Evolutionary conservation across 2,113 vertebrate species (phyloP).

Genomic region (Acanthisitta chloris): DNA sequence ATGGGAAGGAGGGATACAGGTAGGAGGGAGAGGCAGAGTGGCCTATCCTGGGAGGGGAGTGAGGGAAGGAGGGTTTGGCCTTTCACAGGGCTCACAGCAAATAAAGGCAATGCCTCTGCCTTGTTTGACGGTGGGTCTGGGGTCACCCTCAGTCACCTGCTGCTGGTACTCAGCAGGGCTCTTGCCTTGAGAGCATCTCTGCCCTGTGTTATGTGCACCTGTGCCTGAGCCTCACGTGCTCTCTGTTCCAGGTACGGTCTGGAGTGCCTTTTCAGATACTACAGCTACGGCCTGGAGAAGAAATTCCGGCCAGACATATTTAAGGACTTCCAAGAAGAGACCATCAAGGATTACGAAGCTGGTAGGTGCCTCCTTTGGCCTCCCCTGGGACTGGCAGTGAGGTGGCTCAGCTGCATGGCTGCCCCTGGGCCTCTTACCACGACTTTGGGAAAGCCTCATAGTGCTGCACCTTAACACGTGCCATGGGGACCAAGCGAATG

Average conservation of each 20-base stretch:
- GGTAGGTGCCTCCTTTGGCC: slow-evolving; percentile 69
- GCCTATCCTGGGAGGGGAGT: neutral
- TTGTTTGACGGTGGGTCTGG: neutral
- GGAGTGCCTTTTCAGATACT: slow-evolving; percentile 99
- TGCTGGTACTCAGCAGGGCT: neutral
- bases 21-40: slow-evolving; percentile 26
- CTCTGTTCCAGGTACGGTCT: slow-evolving; percentile 87
- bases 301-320: slow-evolving; percentile 97
- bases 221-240: neutral
- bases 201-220: accelerated
- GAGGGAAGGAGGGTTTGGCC: neutral
- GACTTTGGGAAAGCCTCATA: accelerated
- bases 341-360: slow-evolving; percentile 93
- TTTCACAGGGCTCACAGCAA: neutral
- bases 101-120: neutral
- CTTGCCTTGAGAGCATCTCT: neutral
- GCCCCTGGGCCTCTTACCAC: neutral
- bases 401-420: neutral
- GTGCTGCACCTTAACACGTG: accelerated
- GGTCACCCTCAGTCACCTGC: neutral
- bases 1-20: slow-evolving; percentile 97
- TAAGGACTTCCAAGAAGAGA: slow-evolving; percentile 98
- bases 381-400: neutral
- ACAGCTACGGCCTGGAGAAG: slow-evolving; percentile 96
- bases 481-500: accelerated